Evolutionary conservation across 2,888 invertebrate species (phyloP).

Genomic region (Cetonia aurata): DNA sequence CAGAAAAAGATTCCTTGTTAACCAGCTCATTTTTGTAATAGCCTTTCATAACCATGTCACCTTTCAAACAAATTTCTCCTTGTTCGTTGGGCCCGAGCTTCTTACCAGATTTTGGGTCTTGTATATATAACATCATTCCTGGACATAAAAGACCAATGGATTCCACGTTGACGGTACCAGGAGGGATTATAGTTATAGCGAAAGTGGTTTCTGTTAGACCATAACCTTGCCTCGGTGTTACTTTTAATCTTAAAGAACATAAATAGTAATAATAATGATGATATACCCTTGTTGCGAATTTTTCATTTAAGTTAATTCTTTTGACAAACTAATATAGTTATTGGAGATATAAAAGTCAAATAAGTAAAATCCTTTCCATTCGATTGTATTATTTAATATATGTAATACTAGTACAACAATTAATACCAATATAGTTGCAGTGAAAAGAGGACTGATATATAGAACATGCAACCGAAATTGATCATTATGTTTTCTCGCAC

Average conservation of each 20-base stretch:
- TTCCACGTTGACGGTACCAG: constrained; percentile 67
- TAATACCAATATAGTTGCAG: no score
- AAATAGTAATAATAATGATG: no score
- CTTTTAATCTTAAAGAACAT: constrained; percentile 53
- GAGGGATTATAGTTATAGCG: constrained; percentile 65
- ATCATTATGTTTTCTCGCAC: no score
- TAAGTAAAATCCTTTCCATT: no score
- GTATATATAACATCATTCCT: constrained; percentile 73
- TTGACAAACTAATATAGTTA: no score
- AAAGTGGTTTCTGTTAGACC: constrained; percentile 83
- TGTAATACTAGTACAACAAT: no score
- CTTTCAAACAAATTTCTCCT: constrained; percentile 87
- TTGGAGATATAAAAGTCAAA: no score
- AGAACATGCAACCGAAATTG: no score
- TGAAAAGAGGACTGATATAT: no score
- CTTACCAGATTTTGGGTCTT: constrained; percentile 74
- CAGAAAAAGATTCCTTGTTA: constrained; percentile 74
- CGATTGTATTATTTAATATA: no score
- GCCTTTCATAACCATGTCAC: constrained; percentile 72
- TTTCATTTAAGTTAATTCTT: no score
- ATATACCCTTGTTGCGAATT: no score
- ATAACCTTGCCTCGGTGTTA: constrained; percentile 78
- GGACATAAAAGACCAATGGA: constrained; percentile 75
- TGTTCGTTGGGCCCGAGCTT: constrained; percentile 72
- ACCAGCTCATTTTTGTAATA: constrained; percentile 79